Evolutionary conservation across 2,113 vertebrate species (phyloP).

Genomic region (Cebus imitator): DNA sequence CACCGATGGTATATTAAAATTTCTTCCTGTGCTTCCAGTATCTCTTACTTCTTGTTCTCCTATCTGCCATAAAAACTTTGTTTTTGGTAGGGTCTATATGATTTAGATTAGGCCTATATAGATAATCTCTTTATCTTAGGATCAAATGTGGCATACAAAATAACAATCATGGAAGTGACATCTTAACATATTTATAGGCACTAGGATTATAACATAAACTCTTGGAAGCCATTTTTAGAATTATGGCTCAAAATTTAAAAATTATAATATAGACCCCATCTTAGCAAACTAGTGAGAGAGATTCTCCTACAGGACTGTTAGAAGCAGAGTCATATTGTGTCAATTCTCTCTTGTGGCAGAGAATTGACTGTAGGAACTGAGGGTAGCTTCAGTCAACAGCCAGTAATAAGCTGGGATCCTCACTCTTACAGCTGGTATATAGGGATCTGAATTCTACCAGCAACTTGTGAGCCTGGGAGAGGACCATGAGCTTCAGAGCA

Average conservation of each 20-base stretch:
- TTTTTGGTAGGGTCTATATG: neutral
- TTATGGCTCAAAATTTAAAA: neutral
- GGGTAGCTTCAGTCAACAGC: neutral
- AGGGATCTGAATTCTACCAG: neutral
- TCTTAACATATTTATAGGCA: neutral
- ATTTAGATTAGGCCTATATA: neutral
- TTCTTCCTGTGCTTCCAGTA: neutral
- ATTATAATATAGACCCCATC: neutral
- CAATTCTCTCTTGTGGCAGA: no score
- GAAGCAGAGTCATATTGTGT: neutral
- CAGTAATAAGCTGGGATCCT: neutral
- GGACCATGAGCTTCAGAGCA: neutral
- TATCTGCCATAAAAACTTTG: neutral
- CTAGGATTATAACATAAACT: neutral
- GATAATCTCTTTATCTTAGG: neutral
- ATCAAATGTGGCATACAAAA: neutral
- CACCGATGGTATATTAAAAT: neutral
- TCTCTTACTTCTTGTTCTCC: neutral
- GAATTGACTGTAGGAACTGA: neutral
- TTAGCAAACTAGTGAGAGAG: neutral
- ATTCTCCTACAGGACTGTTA: neutral
- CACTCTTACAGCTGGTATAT: neutral
- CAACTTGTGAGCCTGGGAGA: neutral
- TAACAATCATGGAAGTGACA: neutral
- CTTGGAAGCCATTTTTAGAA: neutral